Conservation (phyloP, 2,797 vertebrate species). For the Intellagama lesueurii region DNA sequence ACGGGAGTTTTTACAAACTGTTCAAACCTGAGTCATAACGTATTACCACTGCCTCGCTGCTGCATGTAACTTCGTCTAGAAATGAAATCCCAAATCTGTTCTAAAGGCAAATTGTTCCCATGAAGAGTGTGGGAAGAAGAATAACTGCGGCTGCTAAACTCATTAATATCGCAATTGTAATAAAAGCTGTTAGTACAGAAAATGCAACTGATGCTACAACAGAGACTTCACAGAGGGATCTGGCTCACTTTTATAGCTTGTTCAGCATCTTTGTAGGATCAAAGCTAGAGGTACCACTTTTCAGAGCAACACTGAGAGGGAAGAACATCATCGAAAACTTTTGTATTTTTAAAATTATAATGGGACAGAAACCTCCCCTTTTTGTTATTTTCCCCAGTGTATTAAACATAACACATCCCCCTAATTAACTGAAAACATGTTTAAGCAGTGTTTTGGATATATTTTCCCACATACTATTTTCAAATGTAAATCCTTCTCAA, state of each 20-base stretch:
- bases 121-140: constrained; percentile 15
- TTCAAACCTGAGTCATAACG: neutral
- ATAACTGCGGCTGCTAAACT: neutral
- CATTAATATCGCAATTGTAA: constrained; percentile 2
- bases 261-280: neutral
- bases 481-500: neutral
- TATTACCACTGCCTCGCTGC: neutral
- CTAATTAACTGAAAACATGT: neutral
- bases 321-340: neutral
- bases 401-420: neutral
- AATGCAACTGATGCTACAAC: neutral
- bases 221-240: neutral
- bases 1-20: constrained; percentile 18
- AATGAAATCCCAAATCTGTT: constrained; percentile 21
- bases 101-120: constrained; percentile 32
- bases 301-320: neutral
- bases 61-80: neutral
- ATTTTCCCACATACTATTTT: neutral
- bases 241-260: neutral
- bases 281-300: neutral
- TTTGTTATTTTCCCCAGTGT: neutral
- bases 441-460: neutral
- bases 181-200: constrained; percentile 14
- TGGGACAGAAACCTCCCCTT: neutral
- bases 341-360: neutral